These are phyloP conservation scores for Fissipunctia ypsillon DNA, from an alignment of 2,888 invertebrate genomes.

Conservation along the genomic window DNA sequence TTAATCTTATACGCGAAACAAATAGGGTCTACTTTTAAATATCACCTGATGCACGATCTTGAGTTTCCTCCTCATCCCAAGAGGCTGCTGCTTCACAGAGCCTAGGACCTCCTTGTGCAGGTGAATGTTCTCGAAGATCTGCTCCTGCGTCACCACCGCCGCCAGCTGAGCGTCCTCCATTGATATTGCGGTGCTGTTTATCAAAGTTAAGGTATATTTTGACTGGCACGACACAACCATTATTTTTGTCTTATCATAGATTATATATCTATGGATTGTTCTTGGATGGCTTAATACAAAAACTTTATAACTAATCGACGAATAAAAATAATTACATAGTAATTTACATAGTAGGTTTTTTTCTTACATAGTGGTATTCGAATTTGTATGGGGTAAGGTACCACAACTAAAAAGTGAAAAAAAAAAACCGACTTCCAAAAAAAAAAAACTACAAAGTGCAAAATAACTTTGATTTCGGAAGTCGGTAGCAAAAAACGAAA, in stretches of 20 bases:
- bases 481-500: no score
- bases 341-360: no score
- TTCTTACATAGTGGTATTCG: no score
- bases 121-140: conserved; percentile 97
- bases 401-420: no score
- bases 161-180: conserved; percentile 92
- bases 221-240: neutral
- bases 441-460: no score
- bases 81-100: conserved; percentile 96
- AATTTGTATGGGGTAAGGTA: no score
- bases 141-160: conserved; percentile 93
- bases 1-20: neutral
- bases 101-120: conserved; percentile 97
- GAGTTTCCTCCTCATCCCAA: conserved; percentile 95
- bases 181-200: conserved; percentile 93
- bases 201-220: neutral
- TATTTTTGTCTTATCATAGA: neutral
- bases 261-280: neutral
- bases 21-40: neutral
- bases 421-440: no score
- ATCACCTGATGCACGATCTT: conserved; percentile 93
- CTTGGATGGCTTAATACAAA: neutral
- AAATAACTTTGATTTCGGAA: no score
- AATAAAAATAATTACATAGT: no score
- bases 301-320: no score